Evolutionary conservation across 2,113 vertebrate species (phyloP), one percentile per base, ranked within the genome.

Genomic region (Crotophaga sulcirostris): DNA sequence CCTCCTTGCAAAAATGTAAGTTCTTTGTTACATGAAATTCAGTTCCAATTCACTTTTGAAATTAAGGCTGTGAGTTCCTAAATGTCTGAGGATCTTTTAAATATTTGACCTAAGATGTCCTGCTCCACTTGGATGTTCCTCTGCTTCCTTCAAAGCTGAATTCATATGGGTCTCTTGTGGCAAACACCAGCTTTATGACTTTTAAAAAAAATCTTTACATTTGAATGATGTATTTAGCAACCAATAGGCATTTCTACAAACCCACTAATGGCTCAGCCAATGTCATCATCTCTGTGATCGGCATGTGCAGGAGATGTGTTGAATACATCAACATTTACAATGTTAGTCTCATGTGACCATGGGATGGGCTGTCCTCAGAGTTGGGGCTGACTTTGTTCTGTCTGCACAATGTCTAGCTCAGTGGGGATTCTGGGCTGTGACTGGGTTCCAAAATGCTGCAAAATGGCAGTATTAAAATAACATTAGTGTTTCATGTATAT

Each of bases 321-420:
- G 83, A 81, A 84, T 47, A 76, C 89, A 89, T 93, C 95, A 84
- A 44, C 86, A 72, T 95, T 74, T 77, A 72, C 73, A 63, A 6
- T 20, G 47, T 34, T 24, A 40, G 80, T 72, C 89, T 93, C 83
- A 66, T 47, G 94, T 70, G 92, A 76, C 68, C 47, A 4, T 2
- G 47, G 76, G 72, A 68, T 60, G 68, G 72, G 47, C 85, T 88
- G 68, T 80, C 83, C 90, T 90, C 64, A 77, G 59, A 94, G 59
- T 59, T 12, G 9, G 79, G 34, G 56, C 60, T 92, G 86, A 74
- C 83, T 94, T 89, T 90, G 76, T 68, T 90, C 83, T 69, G 18
- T 44, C 80, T 90, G 79, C 14, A 28, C 26, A 7, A 33, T 47
- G 42, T 59, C 86, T 31, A 59, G 55, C 76, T 75, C 89, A 63